Evolutionary conservation across 2,113 vertebrate species (phyloP), one percentile per base, ranked within the genome.

Genomic region (Desmodus rotundus): DNA sequence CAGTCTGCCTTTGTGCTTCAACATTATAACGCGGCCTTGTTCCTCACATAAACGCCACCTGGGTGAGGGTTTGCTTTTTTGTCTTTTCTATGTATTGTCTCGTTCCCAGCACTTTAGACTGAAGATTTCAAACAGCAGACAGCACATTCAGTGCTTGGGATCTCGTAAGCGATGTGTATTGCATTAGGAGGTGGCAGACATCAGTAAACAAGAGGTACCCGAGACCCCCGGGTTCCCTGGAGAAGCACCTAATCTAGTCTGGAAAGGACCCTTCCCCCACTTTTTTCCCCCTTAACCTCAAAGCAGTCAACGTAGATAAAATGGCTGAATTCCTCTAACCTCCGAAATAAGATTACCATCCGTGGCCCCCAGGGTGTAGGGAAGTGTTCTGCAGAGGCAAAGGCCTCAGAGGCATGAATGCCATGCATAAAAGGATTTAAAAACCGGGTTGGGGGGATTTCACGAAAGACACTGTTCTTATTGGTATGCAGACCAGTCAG

Each of bases 351-450:
- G 15, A 38, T 67, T 43, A 38, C 50, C 28, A 1, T 5, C 24
- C 70, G 2, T 14, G 16, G 1, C 33, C 54, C n/a, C 4, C 8
- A 26, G 41, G 63, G 41, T 36, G 20, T 4, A 17, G 58, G 33
- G 52, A 41, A 65, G 13, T 0, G 1, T 10, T 7, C 19, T 0
- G 7, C 0, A 31, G 41, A 52, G 4, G 1, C 9, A 2, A 15
- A 11, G 28, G 45, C 38, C 36, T 85, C 26, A 52, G 11, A 45
- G 31, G 16, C 26, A 8, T 38, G 77, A 80, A 58, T 45, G 38
- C 17, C 1, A 2, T 33, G 4, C 16, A 5, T 26, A 33, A 86
- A 95, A 76, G 36, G 91, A 91, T 95, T 88, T 95, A 11, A 16
- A 85, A 56, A 50, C 16, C 22, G 50, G 0, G 12, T 4, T 4